Percentiles rank a stretch among this genome's conserved stretches.
Evolutionary conservation across 2,797 vertebrate species (phyloP).

Genomic region (Cryptoprocta ferox): DNA sequence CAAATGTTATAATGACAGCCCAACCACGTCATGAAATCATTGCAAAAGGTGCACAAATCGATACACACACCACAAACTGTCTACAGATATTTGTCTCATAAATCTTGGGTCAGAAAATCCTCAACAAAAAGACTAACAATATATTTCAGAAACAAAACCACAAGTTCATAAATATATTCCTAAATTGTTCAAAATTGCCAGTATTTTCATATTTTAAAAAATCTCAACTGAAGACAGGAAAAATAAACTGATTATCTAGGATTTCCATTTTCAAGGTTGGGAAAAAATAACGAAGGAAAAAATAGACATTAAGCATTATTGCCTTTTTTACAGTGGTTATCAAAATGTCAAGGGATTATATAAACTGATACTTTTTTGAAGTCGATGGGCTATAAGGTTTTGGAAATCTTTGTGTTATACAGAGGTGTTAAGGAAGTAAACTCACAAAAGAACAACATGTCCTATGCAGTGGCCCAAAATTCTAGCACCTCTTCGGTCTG

Average conservation of each 20-base stretch:
- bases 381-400: neutral
- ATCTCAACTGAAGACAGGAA: neutral
- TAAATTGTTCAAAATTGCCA: neutral
- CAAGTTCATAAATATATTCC: constrained; percentile 22
- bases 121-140: constrained; percentile 36
- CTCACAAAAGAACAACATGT: constrained; percentile 44
- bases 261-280: neutral
- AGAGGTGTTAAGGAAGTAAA: constrained; percentile 61
- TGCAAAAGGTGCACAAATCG: constrained; percentile 7
- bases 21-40: neutral
- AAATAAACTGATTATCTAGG: constrained; percentile 37
- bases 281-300: constrained; percentile 37
- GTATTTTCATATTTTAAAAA: constrained; percentile 19
- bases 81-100: neutral
- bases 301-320: neutral
- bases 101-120: constrained; percentile 45
- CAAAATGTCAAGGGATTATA: constrained; percentile 25
- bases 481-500: constrained; percentile 12
- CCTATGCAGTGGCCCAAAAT: neutral
- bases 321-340: neutral
- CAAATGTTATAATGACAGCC: neutral
- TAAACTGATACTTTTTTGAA: constrained; percentile 27
- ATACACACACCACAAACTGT: neutral
- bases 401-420: constrained; percentile 36
- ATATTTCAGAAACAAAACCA: constrained; percentile 16